A percentile compares a stretch with the other conserved stretches of the same genome.
phyloP scores from a whole-genome alignment of 2,797 vertebrate genomes.

The Acridotheres tristis region DNA sequence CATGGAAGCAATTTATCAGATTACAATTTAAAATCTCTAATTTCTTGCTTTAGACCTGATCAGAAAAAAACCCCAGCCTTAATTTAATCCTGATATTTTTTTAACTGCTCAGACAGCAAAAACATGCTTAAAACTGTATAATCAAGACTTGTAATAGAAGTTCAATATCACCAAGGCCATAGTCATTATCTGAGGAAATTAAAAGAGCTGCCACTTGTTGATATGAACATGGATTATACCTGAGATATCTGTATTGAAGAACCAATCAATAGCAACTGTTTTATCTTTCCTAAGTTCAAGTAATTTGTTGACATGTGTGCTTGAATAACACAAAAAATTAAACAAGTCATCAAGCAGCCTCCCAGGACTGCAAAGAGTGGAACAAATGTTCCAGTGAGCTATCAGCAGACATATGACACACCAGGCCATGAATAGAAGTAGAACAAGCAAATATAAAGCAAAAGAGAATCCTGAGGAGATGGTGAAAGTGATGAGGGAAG shows the following conservation, averaged over 20 bases:
- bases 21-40: not conserved
- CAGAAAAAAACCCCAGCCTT: not conserved
- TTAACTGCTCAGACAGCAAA: not conserved
- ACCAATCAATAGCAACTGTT: constrained; percentile 65
- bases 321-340: constrained; percentile 71
- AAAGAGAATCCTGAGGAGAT: constrained; percentile 45
- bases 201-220: constrained; percentile 27
- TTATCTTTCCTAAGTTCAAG: constrained; percentile 61
- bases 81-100: not conserved
- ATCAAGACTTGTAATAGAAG: not conserved
- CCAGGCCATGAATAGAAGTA: not conserved
- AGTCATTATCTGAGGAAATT: constrained; percentile 14
- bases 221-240: constrained; percentile 27
- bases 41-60: not conserved
- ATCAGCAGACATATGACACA: constrained; percentile 47
- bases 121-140: not conserved
- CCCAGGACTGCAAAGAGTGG: constrained; percentile 40
- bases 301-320: constrained; percentile 62
- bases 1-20: not conserved
- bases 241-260: constrained; percentile 41
- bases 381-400: constrained; percentile 33
- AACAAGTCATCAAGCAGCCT: constrained; percentile 62
- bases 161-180: constrained; percentile 27
- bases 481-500: not conserved
- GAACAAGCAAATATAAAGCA: constrained; percentile 48